Evolutionary conservation across 2,113 vertebrate genomes (phyloP), one percentile per base, ranked within the genome.

Genomic region (Etheostoma cragini): DNA sequence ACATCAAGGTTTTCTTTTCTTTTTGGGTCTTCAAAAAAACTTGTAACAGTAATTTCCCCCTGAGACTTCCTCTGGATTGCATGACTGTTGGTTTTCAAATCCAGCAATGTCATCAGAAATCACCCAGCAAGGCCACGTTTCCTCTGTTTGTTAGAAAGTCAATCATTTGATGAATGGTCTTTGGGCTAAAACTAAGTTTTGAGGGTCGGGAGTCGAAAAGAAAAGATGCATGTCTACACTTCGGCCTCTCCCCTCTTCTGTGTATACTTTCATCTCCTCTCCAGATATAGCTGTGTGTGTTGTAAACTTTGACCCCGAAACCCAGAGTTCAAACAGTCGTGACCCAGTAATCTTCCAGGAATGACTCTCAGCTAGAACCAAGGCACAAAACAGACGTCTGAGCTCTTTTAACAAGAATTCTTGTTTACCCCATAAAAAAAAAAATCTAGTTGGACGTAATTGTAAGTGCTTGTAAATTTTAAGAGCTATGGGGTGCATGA

Each of bases 221-320:
- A 91, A 91, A 90, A 90, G 75, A 87, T 89, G 73, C 90, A 92
- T 35, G 61, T 89, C 78, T 76, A 46, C 78, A 77, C 26, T 61
- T 46, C 30, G 52, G 54, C 72, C 83, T 73, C 87, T 77, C 54
- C 81, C 76, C 45, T 87, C 61, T 17, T 79, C 71, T 64, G 61
- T 76, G 54, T 81, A 80, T 62, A 72, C 80, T 83, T 85, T 76
- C 38, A 66, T 85, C 79, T 76, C 52, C 50, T 45, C 68, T 78
- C 83, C 86, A 83, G 76, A 90, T 92, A 91, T 88, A 88, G 81
- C 78, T 83, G 67, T 80, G 66, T 86, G 84, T 72, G 42, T 69
- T 76, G 82, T 92, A 91, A 93, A 93, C 91, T 91, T 83, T 91
- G 91, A 90, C 92, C 88, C 67, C 16, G 16, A 82, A 80, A 81